These are phyloP conservation scores for Campylomormyrus numenius DNA, from an alignment of 2,113 vertebrate genomes.

Conservation along the genomic window DNA sequence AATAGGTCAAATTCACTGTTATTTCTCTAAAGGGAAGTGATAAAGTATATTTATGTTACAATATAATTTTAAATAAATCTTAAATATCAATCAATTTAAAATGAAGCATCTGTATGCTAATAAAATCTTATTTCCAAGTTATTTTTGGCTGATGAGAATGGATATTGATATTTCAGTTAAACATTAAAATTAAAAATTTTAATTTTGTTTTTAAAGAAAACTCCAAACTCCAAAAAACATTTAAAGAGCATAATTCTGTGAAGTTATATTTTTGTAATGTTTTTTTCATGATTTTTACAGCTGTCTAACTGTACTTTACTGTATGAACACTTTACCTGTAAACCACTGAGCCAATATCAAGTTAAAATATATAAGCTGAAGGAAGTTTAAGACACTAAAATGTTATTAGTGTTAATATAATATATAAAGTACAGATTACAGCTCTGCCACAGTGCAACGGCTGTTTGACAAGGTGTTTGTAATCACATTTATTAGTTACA, in stretches of 20 bases:
- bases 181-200: neutral
- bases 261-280: neutral
- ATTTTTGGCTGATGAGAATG: neutral
- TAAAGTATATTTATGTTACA: neutral
- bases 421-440: neutral
- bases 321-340: neutral
- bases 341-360: neutral
- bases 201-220: neutral
- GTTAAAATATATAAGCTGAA: neutral
- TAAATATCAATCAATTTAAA: neutral
- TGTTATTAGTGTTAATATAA: neutral
- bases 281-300: neutral
- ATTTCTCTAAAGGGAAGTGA: no score
- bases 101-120: neutral
- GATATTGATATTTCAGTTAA: neutral
- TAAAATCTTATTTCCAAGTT: neutral
- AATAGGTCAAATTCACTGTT: neutral
- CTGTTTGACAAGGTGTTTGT: neutral
- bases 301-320: neutral
- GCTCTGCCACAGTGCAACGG: neutral
- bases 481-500: neutral
- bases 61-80: neutral
- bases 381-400: neutral
- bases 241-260: neutral
- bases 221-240: neutral